phyloP scores from a whole-genome alignment of 2,888 invertebrate genomes.

The Blastobasis adustella region DNA sequence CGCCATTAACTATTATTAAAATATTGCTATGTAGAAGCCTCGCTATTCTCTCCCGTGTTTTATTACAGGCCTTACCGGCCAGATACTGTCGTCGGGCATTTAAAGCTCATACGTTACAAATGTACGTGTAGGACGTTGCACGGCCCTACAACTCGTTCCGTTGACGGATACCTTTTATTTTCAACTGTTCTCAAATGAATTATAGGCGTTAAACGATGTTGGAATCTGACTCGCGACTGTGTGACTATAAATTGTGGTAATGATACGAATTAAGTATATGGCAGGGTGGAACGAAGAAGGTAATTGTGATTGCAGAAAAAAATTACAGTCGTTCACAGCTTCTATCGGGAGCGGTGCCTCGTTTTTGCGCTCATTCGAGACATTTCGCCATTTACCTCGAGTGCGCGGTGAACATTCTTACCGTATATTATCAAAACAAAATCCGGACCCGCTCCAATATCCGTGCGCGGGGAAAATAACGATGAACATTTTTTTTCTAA shows the following conservation, averaged over 20 bases:
- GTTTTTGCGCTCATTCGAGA: background rate
- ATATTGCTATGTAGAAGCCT: constrained; percentile 66
- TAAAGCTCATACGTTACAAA: constrained; percentile 65
- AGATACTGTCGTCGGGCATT: constrained; percentile 68
- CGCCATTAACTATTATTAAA: constrained; percentile 72
- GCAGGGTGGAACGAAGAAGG: constrained; percentile 32
- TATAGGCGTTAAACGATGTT: constrained; percentile 57
- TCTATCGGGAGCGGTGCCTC: background rate
- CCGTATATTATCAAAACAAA: constrained; percentile 25
- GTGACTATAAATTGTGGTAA: constrained; percentile 56
- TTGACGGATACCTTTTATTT: constrained; percentile 43
- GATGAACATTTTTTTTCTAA: constrained; percentile 38
- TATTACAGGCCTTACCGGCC: constrained; percentile 54
- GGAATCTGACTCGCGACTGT: constrained; percentile 45
- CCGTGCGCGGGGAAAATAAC: constrained; percentile 40
- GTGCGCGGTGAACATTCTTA: constrained; percentile 3
- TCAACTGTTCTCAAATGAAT: constrained; percentile 55
- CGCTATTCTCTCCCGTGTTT: constrained; percentile 67
- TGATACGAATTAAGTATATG: constrained; percentile 28
- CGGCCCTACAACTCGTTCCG: constrained; percentile 34
- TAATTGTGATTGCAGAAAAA: constrained; percentile 34
- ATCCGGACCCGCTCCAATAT: constrained; percentile 27
- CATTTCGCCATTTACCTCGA: constrained; percentile 1
- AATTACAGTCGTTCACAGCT: background rate
- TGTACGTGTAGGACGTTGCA: constrained; percentile 56